Conservation (phyloP, 1,140 invertebrate genomes). For the Procambarus virginalis region DNA sequence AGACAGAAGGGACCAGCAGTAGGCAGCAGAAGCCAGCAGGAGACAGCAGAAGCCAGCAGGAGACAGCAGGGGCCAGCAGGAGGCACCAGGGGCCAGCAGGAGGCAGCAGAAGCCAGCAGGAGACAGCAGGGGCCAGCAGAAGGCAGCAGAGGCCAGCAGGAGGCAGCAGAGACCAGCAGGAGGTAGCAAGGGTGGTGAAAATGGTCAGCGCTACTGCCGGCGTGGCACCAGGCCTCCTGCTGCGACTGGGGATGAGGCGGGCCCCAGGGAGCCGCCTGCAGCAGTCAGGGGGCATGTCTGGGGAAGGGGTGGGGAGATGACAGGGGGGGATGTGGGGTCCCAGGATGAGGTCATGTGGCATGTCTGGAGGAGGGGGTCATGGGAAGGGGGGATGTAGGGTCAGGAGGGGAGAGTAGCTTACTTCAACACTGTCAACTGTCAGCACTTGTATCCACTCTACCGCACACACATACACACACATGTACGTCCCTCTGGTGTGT, state of each 20-base stretch:
- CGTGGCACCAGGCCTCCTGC: constrained; percentile 30
- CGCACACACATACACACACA: too few species aligned
- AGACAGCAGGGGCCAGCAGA: neutral
- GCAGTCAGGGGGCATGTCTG: constrained; percentile 25
- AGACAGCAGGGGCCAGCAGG: neutral
- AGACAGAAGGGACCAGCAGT: neutral
- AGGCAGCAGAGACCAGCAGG: neutral
- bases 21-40: neutral
- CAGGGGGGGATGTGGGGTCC: neutral
- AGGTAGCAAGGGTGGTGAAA: constrained; percentile 24
- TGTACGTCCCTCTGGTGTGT: too few species aligned
- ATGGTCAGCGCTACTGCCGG: constrained; percentile 42
- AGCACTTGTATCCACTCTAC: too few species aligned
- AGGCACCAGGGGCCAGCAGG: neutral
- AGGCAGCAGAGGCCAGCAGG: constrained; percentile 12
- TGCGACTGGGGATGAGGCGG: constrained; percentile 25
- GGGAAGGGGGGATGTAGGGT: too few species aligned
- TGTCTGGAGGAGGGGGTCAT: too few species aligned
- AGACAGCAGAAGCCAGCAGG: neutral
- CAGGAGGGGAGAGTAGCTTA: too few species aligned
- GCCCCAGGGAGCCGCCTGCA: constrained; percentile 39
- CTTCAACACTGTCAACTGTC: too few species aligned
- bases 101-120: neutral
- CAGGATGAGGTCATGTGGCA: too few species aligned
- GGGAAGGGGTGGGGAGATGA: neutral